Percentiles rank a stretch among this genome's conserved stretches.
Evolutionary conservation across 2,113 vertebrate genomes (phyloP).

Genomic region (Bufo bufo): DNA sequence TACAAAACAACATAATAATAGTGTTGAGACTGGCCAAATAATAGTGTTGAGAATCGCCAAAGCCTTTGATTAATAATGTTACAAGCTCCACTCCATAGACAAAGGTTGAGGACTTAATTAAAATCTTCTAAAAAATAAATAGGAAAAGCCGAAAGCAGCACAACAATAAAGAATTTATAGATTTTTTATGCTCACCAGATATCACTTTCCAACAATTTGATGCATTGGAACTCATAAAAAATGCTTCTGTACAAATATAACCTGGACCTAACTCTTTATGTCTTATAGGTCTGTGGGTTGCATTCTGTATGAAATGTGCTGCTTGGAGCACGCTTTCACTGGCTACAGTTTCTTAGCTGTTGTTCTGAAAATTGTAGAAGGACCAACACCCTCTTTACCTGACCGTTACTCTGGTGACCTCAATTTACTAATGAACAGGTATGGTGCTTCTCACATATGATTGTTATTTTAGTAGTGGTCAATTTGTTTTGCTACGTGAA

Average conservation of each 20-base stretch:
- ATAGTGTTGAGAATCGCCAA: too few relatives aligned
- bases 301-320: constrained; percentile 86
- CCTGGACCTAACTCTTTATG: background rate
- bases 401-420: constrained; percentile 72
- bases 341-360: constrained; percentile 82
- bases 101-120: too few relatives aligned
- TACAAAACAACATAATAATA: too few relatives aligned
- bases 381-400: constrained; percentile 78
- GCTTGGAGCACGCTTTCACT: constrained; percentile 81
- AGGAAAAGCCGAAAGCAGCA: too few relatives aligned
- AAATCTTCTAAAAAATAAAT: too few relatives aligned
- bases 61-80: too few relatives aligned
- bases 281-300: constrained; percentile 82
- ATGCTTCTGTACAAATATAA: background rate
- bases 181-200: too few relatives aligned
- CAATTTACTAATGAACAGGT: constrained; percentile 78
- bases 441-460: background rate
- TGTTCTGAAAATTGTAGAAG: constrained; percentile 82
- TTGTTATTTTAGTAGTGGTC: background rate
- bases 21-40: too few relatives aligned
- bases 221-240: too few relatives aligned
- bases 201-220: too few relatives aligned
- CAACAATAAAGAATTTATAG: too few relatives aligned
- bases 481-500: background rate
- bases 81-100: too few relatives aligned